Conservation (phyloP, 1,140 invertebrate species). For the Megathymus violae region DNA sequence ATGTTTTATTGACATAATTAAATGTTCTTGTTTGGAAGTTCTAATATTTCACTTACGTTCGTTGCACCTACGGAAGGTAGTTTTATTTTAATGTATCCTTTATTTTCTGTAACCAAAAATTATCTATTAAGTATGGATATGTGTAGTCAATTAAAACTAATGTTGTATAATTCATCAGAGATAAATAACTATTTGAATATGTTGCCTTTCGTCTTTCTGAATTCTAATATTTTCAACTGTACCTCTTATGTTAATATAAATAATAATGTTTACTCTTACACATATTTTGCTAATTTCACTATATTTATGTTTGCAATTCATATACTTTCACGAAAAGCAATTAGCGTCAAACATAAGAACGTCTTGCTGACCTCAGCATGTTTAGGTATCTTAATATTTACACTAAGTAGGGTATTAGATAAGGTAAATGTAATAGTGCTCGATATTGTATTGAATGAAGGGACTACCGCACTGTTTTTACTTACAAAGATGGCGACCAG, state of each 20-base stretch:
- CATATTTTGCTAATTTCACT: conserved; percentile 49
- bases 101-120: no score
- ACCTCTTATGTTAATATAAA: conserved; percentile 41
- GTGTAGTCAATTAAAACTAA: not conserved
- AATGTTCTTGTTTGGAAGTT: no score
- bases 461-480: no score
- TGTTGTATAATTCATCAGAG: conserved; percentile 40
- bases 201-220: conserved; percentile 51
- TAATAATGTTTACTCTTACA: conserved; percentile 39
- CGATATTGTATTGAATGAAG: conserved; percentile 33
- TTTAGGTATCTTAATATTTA: conserved; percentile 27
- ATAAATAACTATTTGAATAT: conserved; percentile 44
- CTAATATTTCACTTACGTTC: no score
- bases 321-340: conserved; percentile 23
- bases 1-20: not conserved
- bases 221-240: conserved; percentile 49
- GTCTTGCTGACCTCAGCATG: conserved; percentile 42
- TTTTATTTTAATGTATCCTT: no score
- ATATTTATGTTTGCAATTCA: conserved; percentile 48
- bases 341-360: conserved; percentile 21
- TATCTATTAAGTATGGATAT: not conserved
- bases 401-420: conserved; percentile 35
- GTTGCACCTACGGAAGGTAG: no score
- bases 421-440: conserved; percentile 37
- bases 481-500: conserved; percentile 75